Percentiles rank a stretch among this genome's conserved stretches.
Conservation (phyloP, 1,140 invertebrate genomes). For the Armadillidium nasatum region DNA sequence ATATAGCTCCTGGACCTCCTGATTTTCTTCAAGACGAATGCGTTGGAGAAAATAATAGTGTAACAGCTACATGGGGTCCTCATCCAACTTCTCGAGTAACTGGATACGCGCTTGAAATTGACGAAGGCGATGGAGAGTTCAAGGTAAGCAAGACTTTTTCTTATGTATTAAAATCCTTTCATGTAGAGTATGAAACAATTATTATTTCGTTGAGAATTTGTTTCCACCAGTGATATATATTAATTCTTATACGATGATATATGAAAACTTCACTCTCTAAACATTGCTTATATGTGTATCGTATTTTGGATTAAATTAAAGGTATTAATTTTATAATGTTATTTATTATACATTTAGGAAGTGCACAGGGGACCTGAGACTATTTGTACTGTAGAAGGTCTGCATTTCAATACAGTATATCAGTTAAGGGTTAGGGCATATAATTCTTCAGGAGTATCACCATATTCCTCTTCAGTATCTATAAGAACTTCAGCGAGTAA, state of each 20-base stretch:
- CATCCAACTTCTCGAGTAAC: slow-evolving; percentile 81
- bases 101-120: slow-evolving; percentile 90
- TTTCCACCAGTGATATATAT: too few relatives aligned
- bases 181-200: too few relatives aligned
- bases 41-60: slow-evolving; percentile 94
- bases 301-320: too few relatives aligned
- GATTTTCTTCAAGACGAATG: slow-evolving; percentile 89
- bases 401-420: slow-evolving; percentile 96
- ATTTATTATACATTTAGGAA: slow-evolving; percentile 76
- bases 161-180: too few relatives aligned
- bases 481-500: slow-evolving; percentile 41
- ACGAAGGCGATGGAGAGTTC: slow-evolving; percentile 91
- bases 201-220: too few relatives aligned
- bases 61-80: slow-evolving; percentile 91
- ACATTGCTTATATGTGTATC: too few relatives aligned
- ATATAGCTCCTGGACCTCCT: slow-evolving; percentile 81
- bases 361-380: slow-evolving; percentile 95
- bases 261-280: not conserved
- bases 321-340: too few relatives aligned
- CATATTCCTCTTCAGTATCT: slow-evolving; percentile 83
- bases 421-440: slow-evolving; percentile 94
- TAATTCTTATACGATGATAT: too few relatives aligned
- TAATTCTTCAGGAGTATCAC: slow-evolving; percentile 91
- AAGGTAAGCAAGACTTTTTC: too few relatives aligned
- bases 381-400: slow-evolving; percentile 93